Base-by-base conservation (phyloP, 2,113 vertebrate genomes). In the Erythrocercus mccallii region DNA sequence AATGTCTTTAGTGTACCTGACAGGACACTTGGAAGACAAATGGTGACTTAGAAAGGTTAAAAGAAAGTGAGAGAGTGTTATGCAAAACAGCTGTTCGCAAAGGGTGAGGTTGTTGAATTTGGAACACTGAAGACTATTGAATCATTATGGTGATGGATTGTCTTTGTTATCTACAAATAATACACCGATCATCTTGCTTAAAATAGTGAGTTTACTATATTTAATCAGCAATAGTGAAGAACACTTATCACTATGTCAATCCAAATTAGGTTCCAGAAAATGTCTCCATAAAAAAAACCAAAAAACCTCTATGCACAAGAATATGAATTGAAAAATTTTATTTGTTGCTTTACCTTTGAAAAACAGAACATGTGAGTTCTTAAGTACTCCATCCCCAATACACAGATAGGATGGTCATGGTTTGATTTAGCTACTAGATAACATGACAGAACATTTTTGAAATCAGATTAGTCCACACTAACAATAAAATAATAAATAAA, bases 131-230 rank as follows among this genome's bases (percentile, higher is more conserved):
- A 91, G 38, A 35, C 40, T 96, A 70, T 18, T 94, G 80, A 93
- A 83, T 94, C 84, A 94, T 96, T 95, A 95, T 40, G 69, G 79
- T 96, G 95, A 97, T 97, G 84, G 72, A 96, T 94, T 50, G n/a
- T 54, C 92, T 89, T 95, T 91, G 47, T 65, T 91, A 61, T 84
- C 74, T 84, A 81, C 60, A 97, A 94, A 86, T 95, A 96, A 96
- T 76, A 86, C 61, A 92, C 27, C 76, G 44, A 91, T 96, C 66
- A 88, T 77, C 66, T 90, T 92, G 62, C 83, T 44, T 76, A 45
- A 91, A 97, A 90, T 42, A 81, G 57, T 74, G 64, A 93, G 56
- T 79, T 96, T 92, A 60, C 74, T 91, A 25, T 69, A 91, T 86
- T 95, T 90, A 96, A 95, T 72, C 53, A 74, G 12, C 71, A 90